phyloP scores from a whole-genome alignment of 2,888 invertebrate genomes.

The Temnothorax ravouxi region DNA sequence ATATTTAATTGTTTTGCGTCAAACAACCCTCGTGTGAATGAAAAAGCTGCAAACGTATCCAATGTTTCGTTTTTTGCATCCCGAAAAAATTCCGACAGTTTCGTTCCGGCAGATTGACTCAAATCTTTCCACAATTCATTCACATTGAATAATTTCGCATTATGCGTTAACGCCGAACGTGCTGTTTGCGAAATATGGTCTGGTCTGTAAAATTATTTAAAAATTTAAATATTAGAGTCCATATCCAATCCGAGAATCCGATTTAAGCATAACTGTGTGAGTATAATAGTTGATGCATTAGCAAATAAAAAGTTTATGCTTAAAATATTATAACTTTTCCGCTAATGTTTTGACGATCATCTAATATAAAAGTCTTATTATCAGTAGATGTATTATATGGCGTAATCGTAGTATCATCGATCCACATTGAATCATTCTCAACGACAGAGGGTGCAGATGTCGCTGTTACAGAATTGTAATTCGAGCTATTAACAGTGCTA shows the following conservation, averaged over 20 bases:
- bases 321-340: not conserved
- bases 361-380: not conserved
- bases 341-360: not conserved
- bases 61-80: not conserved
- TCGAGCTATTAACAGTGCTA: not conserved
- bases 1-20: not conserved
- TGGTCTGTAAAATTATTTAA: conserved; percentile 10
- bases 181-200: not conserved
- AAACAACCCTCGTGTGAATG: not conserved
- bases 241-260: not conserved
- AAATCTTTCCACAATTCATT: not conserved
- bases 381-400: not conserved
- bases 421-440: not conserved
- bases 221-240: too few species aligned
- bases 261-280: not conserved
- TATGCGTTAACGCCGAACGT: too few species aligned
- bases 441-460: not conserved
- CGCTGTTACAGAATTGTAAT: not conserved
- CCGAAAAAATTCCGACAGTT: not conserved
- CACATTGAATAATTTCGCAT: not conserved
- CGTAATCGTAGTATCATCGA: not conserved
- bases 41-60: not conserved
- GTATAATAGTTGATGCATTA: not conserved
- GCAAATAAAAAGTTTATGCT: not conserved
- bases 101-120: not conserved